A percentile compares a stretch with the other conserved stretches of the same genome.
Conservation (phyloP, 2,797 vertebrate species). For the Anisognathus igniventris region DNA sequence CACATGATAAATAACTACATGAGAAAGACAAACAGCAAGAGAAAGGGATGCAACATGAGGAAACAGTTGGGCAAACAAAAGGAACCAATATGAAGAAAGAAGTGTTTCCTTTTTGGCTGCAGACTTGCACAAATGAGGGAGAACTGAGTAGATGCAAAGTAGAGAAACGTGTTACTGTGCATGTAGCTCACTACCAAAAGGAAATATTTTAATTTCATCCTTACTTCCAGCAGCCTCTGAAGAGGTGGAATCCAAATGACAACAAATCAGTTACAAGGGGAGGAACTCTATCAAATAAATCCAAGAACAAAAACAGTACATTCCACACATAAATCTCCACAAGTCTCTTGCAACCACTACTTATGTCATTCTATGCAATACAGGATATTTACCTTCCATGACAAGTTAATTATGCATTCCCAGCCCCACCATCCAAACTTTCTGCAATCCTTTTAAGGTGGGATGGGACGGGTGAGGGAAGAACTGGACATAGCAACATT, state of each 20-base stretch:
- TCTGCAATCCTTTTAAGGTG: background rate
- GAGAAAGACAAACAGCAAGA: background rate
- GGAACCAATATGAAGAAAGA: slow-evolving; percentile 6
- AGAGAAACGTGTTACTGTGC: background rate
- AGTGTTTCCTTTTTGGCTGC: background rate
- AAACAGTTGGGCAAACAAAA: slow-evolving; percentile 26
- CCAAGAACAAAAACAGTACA: background rate
- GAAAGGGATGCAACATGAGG: background rate
- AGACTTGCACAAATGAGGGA: background rate
- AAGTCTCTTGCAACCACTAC: background rate
- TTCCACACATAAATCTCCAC: background rate
- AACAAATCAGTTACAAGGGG: slow-evolving; percentile 12
- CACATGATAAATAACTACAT: background rate
- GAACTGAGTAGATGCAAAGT: background rate
- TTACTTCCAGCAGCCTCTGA: slow-evolving; percentile 32
- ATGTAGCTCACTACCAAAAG: background rate
- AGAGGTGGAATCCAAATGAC: background rate
- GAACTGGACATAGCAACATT: background rate
- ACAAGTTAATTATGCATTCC: background rate
- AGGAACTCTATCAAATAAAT: slow-evolving; percentile 22
- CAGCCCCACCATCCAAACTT: background rate
- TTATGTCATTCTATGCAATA: background rate
- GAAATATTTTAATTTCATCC: background rate
- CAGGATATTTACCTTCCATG: background rate
- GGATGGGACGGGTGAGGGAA: background rate